Percentiles rank a stretch among this genome's conserved stretches.
phyloP scores from a whole-genome alignment of 2,113 vertebrate species.

The Tragelaphus buxtoni region DNA sequence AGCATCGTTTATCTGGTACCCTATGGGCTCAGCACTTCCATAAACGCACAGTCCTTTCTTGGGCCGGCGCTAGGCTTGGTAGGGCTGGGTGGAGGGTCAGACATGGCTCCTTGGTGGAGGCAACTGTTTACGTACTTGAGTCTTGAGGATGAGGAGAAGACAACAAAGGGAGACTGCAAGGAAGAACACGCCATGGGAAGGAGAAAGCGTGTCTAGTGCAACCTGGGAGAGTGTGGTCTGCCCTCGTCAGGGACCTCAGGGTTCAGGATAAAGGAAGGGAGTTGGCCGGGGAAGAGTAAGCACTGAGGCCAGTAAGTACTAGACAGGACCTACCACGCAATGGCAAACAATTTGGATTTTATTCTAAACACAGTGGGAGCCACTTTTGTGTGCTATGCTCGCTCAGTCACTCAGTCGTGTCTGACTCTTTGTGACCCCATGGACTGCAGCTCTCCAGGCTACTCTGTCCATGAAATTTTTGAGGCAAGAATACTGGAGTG shows the following conservation, averaged over 20 bases:
- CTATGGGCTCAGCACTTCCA: background rate
- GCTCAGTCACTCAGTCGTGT: background rate
- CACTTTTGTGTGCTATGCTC: background rate
- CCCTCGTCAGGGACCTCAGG: background rate
- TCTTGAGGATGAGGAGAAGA: background rate
- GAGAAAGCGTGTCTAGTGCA: background rate
- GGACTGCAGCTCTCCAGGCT: background rate
- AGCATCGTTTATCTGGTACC: background rate
- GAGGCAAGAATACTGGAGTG: background rate
- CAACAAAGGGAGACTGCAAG: background rate
- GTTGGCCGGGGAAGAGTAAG: background rate
- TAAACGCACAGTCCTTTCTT: fast-evolving
- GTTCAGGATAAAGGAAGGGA: background rate
- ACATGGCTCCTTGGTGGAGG: background rate
- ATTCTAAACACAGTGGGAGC: background rate
- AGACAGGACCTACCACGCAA: no score
- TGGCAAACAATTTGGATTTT: background rate
- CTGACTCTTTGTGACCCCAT: background rate
- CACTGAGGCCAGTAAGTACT: background rate
- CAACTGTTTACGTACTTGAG: no score
- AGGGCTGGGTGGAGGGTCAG: background rate
- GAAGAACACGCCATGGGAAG: background rate
- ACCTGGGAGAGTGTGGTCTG: background rate
- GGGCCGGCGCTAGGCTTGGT: background rate
- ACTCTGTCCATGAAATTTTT: background rate